Evolutionary conservation across 2,888 invertebrate genomes (phyloP).

Genomic region (Hyalella azteca): DNA sequence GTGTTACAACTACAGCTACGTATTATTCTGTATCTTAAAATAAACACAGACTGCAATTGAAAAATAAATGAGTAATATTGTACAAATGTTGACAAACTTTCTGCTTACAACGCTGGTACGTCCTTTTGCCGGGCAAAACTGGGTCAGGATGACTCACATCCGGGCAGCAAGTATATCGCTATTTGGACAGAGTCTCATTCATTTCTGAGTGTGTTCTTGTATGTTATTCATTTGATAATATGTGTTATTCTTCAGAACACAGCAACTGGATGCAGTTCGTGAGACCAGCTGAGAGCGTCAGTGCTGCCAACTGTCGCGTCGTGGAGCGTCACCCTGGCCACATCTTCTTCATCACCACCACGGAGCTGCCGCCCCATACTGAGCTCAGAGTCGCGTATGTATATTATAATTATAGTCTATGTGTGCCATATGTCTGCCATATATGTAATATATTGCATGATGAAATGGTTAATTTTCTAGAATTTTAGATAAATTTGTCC

Average conservation of each 20-base stretch:
- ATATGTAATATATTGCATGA: too few relatives aligned
- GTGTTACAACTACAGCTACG: too few relatives aligned
- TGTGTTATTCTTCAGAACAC: not conserved
- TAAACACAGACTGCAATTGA: too few relatives aligned
- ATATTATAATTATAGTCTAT: too few relatives aligned
- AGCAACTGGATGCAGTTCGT: slow-evolving; percentile 4
- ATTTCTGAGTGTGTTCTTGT: too few relatives aligned
- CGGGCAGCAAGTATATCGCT: not conserved
- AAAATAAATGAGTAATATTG: too few relatives aligned
- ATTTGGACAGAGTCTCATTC: not conserved
- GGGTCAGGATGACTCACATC: not conserved
- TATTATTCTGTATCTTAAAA: too few relatives aligned
- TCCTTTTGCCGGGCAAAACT: not conserved
- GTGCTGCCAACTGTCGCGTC: not conserved
- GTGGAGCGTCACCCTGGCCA: not conserved
- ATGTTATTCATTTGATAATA: too few relatives aligned
- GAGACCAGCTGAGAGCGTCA: not conserved
- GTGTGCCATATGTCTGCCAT: too few relatives aligned
- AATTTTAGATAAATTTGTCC: too few relatives aligned
- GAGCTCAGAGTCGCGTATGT: not conserved
- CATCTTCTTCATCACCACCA: not conserved
- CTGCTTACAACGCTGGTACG: not conserved
- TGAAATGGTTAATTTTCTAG: too few relatives aligned
- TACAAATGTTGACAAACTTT: not conserved
- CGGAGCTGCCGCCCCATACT: not conserved